A percentile compares a stretch with the other conserved stretches of the same genome.
Evolutionary conservation across 2,797 vertebrate genomes (phyloP).

Genomic region (Austrolebias charrua): DNA sequence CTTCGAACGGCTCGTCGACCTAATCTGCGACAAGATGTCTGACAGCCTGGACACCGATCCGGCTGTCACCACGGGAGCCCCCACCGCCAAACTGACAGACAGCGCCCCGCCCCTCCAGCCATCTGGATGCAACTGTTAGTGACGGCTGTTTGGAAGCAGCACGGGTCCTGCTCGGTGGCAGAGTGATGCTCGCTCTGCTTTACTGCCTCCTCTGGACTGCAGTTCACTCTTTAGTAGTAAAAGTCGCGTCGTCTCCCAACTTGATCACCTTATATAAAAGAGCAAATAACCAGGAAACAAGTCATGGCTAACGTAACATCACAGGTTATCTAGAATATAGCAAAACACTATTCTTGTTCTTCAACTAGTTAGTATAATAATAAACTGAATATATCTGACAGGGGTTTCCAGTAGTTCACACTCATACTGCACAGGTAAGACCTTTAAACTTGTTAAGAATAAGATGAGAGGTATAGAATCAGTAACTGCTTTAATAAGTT

Average conservation of each 20-base stretch:
- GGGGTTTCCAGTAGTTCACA: slow-evolving; percentile 51
- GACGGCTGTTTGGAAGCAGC: slow-evolving; percentile 36
- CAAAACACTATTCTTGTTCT: slow-evolving; percentile 45
- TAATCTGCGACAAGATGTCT: slow-evolving; percentile 99
- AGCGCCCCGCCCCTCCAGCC: slow-evolving; percentile 88
- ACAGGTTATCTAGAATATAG: slow-evolving; percentile 59
- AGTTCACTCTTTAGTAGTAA: slow-evolving; percentile 57
- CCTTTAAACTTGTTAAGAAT: slow-evolving; percentile 58
- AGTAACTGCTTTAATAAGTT: slow-evolving; percentile 60
- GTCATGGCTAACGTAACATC: slow-evolving; percentile 53
- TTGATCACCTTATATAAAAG: slow-evolving; percentile 61
- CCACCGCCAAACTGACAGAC: slow-evolving; percentile 90
- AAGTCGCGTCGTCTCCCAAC: slow-evolving; percentile 60
- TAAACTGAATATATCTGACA: slow-evolving; percentile 52
- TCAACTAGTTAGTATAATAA: slow-evolving; percentile 51
- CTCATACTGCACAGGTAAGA: slow-evolving; percentile 62
- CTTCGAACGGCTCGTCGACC: slow-evolving; percentile 94
- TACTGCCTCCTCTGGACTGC: slow-evolving; percentile 64
- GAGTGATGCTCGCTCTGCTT: slow-evolving; percentile 50
- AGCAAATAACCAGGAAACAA: slow-evolving; percentile 62
- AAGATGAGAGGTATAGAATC: slow-evolving; percentile 50
- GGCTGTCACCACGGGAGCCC: slow-evolving; percentile 82
- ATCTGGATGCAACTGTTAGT: slow-evolving; percentile 92
- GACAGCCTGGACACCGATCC: slow-evolving; percentile 92
- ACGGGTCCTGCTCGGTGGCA: slow-evolving; percentile 42